Conservation (phyloP, 2,113 vertebrate genomes). For the Alosa alosa region DNA sequence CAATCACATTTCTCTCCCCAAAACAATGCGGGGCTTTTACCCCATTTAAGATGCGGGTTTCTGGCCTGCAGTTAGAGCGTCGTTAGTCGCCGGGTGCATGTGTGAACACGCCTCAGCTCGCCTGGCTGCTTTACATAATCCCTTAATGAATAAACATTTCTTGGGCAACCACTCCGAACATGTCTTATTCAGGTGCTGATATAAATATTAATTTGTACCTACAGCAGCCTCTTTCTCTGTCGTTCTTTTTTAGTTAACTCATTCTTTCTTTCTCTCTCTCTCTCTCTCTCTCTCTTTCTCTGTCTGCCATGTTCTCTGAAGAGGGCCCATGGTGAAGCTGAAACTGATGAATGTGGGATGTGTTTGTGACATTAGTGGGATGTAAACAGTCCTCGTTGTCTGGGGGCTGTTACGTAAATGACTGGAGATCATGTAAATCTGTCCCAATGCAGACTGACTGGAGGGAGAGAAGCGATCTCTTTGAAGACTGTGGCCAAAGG, state of each 20-base stretch:
- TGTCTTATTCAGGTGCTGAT: constrained; percentile 50
- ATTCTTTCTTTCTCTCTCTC: constrained; percentile 36
- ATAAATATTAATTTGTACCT: constrained; percentile 59
- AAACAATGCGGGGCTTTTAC: constrained; percentile 8
- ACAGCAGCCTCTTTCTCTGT: constrained; percentile 32
- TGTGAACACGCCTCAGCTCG: constrained; percentile 46
- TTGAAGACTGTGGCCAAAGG: background rate
- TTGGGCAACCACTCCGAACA: constrained; percentile 40
- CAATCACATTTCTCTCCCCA: background rate
- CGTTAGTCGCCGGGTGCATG: constrained; percentile 22
- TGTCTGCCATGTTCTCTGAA: constrained; percentile 3
- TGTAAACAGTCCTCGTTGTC: background rate
- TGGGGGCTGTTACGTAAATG: background rate
- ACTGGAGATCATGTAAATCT: background rate
- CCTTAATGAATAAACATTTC: constrained; percentile 64
- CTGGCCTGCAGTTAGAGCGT: background rate
- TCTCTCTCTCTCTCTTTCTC: constrained; percentile 32
- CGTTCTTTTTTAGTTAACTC: constrained; percentile 39
- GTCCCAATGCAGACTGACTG: background rate
- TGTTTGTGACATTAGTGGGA: background rate
- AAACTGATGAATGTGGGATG: background rate
- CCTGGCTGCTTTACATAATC: constrained; percentile 58
- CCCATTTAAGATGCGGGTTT: background rate
- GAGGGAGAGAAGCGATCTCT: background rate
- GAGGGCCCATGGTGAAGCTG: background rate